phyloP scores from a whole-genome alignment of 2,113 vertebrate genomes.

The Neotragus moschatus region DNA sequence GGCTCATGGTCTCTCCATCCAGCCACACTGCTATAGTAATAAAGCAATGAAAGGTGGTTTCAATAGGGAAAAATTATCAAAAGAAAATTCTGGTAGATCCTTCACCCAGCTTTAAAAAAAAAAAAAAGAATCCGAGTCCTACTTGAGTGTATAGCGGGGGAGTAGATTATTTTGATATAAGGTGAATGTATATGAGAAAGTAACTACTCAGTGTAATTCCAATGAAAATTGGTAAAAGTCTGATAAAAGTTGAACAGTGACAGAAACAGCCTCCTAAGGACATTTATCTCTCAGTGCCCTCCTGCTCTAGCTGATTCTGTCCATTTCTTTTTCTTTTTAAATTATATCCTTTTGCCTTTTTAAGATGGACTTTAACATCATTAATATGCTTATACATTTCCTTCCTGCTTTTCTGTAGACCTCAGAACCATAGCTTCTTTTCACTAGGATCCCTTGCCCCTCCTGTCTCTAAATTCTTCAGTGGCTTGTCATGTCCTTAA shows the following conservation, averaged over 20 bases:
- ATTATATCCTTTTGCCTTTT: slow-evolving; percentile 30
- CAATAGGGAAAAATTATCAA: background rate
- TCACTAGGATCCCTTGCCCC: slow-evolving; percentile 7
- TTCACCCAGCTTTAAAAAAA: background rate
- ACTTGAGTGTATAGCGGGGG: background rate
- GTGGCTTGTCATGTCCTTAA: background rate
- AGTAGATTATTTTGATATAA: background rate
- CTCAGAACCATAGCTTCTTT: slow-evolving; percentile 57
- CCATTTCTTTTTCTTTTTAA: slow-evolving; percentile 30
- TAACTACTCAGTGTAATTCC: background rate
- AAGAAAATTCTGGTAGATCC: background rate
- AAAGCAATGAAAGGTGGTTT: background rate
- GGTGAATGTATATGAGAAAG: slow-evolving; percentile 19
- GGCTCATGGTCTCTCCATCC: background rate
- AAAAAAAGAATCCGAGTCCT: background rate
- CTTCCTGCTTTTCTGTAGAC: slow-evolving; percentile 48
- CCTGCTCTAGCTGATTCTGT: background rate
- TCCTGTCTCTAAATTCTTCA: slow-evolving; percentile 37
- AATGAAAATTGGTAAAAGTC: background rate
- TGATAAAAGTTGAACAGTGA: background rate
- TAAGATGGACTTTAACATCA: slow-evolving; percentile 1
- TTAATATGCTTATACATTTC: slow-evolving; percentile 44
- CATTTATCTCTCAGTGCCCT: background rate
- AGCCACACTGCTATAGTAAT: background rate
- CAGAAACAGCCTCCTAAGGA: background rate